phyloP scores from a whole-genome alignment of 1,140 invertebrate genomes.

The Asobara japonica region DNA sequence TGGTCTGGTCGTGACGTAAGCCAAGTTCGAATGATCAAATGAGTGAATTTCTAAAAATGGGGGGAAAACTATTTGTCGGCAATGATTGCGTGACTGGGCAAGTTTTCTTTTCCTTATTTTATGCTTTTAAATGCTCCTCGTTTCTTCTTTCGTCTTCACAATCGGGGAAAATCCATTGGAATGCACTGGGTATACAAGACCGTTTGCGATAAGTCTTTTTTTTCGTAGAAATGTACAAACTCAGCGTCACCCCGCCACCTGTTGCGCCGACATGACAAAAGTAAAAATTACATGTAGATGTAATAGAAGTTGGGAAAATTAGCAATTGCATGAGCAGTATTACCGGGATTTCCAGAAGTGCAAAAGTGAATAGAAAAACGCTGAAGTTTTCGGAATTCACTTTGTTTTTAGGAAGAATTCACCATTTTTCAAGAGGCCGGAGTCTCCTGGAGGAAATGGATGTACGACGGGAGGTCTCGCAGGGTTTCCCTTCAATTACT shows the following conservation, averaged over 20 bases:
- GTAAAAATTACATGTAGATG: neutral
- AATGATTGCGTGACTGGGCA: neutral
- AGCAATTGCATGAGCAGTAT: too few species aligned
- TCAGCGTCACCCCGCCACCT: neutral
- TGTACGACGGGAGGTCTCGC: too few species aligned
- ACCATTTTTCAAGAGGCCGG: too few species aligned
- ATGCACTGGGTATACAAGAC: neutral
- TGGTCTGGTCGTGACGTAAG: neutral
- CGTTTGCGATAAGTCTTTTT: conserved; percentile 9
- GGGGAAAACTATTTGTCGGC: neutral
- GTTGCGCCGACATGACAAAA: neutral
- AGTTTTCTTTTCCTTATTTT: neutral
- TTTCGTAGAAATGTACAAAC: conserved; percentile 4
- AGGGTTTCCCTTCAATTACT: too few species aligned
- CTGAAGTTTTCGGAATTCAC: too few species aligned
- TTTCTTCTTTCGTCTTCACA: neutral
- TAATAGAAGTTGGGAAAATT: too few species aligned
- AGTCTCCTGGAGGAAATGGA: too few species aligned
- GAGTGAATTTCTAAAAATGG: neutral
- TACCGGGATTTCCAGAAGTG: too few species aligned
- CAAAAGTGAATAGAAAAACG: too few species aligned
- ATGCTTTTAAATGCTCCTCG: neutral
- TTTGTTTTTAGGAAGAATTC: too few species aligned
- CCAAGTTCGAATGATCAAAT: neutral
- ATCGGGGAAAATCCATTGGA: conserved; percentile 8